phyloP scores from a whole-genome alignment of 2,797 vertebrate genomes.

The Tapirus indicus region DNA sequence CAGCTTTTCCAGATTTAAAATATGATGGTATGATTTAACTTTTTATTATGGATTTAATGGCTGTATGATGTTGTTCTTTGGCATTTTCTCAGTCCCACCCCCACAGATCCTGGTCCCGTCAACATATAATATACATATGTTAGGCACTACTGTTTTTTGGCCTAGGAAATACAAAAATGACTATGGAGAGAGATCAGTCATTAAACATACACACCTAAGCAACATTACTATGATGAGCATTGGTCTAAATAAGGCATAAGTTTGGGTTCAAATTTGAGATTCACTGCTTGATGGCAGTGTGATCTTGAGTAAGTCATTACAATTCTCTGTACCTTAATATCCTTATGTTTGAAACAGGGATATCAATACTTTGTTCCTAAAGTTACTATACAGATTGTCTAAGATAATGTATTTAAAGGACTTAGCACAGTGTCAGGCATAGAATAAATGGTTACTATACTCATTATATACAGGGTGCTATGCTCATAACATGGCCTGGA shows the following conservation, averaged over 20 bases:
- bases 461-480: neutral
- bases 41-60: constrained; percentile 26
- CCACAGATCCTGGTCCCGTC: neutral
- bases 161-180: constrained; percentile 27
- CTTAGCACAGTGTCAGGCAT: constrained; percentile 12
- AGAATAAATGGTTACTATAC: constrained; percentile 14
- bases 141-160: constrained; percentile 6
- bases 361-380: constrained; percentile 37
- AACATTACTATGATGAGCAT: neutral
- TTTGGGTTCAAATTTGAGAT: constrained; percentile 39
- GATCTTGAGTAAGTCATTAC: constrained; percentile 11
- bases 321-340: constrained; percentile 42
- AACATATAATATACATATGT: neutral
- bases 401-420: neutral
- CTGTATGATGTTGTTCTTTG: constrained; percentile 17
- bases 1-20: constrained; percentile 53
- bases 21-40: constrained; percentile 11
- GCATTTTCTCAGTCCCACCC: neutral
- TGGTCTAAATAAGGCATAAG: neutral
- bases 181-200: neutral
- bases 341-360: neutral
- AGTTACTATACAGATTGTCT: neutral
- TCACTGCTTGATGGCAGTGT: neutral
- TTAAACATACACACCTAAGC: constrained; percentile 31
- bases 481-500: neutral